A percentile compares a stretch with the other conserved stretches of the same genome.
Evolutionary conservation across 2,113 vertebrate genomes (phyloP).

Genomic region (Mixornis gularis): DNA sequence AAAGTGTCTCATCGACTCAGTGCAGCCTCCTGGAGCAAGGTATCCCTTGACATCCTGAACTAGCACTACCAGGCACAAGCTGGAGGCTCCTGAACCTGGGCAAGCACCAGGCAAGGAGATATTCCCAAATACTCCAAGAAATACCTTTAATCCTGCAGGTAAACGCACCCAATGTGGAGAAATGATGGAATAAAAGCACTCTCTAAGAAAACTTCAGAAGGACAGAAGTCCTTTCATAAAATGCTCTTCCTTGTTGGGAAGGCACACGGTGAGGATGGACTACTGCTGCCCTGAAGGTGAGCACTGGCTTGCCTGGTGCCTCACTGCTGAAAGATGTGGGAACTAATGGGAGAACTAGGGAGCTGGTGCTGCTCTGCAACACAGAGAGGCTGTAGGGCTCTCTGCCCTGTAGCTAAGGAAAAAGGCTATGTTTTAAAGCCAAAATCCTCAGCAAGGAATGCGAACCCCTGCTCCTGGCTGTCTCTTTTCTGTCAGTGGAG

Average conservation of each 20-base stretch:
- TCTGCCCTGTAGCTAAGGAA: neutral
- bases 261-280: neutral
- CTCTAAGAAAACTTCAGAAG: neutral
- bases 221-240: neutral
- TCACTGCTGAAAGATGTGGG: neutral
- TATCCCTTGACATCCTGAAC: fast-evolving
- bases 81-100: neutral
- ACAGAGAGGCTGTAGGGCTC: neutral
- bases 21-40: neutral
- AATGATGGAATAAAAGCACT: neutral
- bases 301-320: neutral
- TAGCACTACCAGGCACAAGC: fast-evolving
- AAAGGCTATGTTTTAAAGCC: neutral
- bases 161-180: fast-evolving
- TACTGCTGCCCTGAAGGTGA: neutral
- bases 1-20: neutral
- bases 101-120: neutral
- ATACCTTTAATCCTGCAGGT: neutral
- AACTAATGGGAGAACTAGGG: neutral
- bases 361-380: neutral
- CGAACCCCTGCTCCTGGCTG: neutral
- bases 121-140: neutral
- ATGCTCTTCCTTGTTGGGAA: neutral
- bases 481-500: neutral
- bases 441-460: neutral